Conservation (phyloP, 2,797 vertebrate species). For the Sebastes vulpes region DNA sequence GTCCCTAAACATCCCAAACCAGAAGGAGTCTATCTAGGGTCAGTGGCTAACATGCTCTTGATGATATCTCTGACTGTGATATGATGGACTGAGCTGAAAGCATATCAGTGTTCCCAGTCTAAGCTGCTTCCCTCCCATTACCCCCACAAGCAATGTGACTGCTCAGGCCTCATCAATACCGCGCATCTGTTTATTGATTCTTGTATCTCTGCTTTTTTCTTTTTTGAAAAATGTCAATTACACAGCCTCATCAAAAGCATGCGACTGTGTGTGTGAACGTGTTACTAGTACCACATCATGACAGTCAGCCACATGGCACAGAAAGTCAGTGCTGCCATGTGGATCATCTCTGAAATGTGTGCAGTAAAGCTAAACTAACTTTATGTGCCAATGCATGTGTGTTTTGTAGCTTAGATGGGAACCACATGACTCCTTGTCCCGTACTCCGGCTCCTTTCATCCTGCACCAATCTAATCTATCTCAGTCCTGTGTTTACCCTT, state of each 20-base stretch:
- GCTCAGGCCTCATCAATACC: slow-evolving; percentile 51
- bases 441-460: slow-evolving; percentile 17
- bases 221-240: slow-evolving; percentile 9
- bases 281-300: slow-evolving; percentile 6
- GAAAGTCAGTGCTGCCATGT: background rate
- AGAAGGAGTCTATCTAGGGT: slow-evolving; percentile 29
- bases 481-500: slow-evolving; percentile 24
- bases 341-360: background rate
- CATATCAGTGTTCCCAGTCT: slow-evolving; percentile 31
- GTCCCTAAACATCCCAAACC: slow-evolving; percentile 37
- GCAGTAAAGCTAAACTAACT: background rate
- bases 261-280: background rate
- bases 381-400: background rate
- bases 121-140: slow-evolving; percentile 28
- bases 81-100: slow-evolving; percentile 32
- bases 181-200: slow-evolving; percentile 57
- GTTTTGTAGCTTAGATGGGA: slow-evolving; percentile 29
- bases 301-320: background rate
- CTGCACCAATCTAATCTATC: slow-evolving; percentile 32
- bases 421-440: slow-evolving; percentile 19
- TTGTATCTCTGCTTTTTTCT: slow-evolving; percentile 5
- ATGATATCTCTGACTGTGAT: slow-evolving; percentile 39
- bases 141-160: slow-evolving; percentile 41
- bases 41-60: slow-evolving; percentile 18
- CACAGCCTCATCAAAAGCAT: background rate